Evolutionary conservation across 2,797 vertebrate species (phyloP), one percentile per base, ranked within the genome.

Genomic region (Propithecus perrieri): DNA sequence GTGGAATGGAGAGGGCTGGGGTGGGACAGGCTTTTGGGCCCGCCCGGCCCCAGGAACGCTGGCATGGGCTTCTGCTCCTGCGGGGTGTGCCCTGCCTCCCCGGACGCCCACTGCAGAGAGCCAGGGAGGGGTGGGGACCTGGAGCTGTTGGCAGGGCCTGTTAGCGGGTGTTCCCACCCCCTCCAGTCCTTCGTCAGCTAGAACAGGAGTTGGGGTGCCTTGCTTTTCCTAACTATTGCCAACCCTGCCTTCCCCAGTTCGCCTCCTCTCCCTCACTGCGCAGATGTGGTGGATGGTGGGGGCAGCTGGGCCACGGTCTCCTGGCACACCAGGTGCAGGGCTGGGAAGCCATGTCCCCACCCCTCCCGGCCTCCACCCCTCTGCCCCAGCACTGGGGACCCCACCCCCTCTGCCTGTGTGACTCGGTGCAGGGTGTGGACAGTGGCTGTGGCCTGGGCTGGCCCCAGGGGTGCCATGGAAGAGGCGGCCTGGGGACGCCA

Each of bases 121-220:
- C 38, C 20, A 12, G 7, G 43, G 15, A 48, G 55, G 7, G 7
- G 48, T 6, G 43, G 55, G 80, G 11, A 4, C 75, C 61, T 20
- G 38, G 28, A 53, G 46, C 84, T n/a, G 41, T 33, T 53, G 26
- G n/a, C 13, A 2, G 67, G 75, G 38, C 22, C 71, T 84, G n/a
- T 33, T 0, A 13, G 61, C 12, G n/a, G 48, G 61, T 17, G 38
- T n/a, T 35, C 1, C 9, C 6, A 1, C 11, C 15, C 6, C 2
- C 2, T 65, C 20, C 26, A 59, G 53, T 55, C 53, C 53, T 46
- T 30, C 3, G 24, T 69, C 20, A 35, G 53, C 53, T 55, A 22
- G 67, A 24, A 38, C 10, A 43, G 14, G 28, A 26, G 5, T 26
- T 28, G 26, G 0, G 18, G 18, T 7, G 38, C 38, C 28, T 22